Base-by-base conservation (phyloP, 1,140 invertebrate genomes). In the Oppia nitens region DNA sequence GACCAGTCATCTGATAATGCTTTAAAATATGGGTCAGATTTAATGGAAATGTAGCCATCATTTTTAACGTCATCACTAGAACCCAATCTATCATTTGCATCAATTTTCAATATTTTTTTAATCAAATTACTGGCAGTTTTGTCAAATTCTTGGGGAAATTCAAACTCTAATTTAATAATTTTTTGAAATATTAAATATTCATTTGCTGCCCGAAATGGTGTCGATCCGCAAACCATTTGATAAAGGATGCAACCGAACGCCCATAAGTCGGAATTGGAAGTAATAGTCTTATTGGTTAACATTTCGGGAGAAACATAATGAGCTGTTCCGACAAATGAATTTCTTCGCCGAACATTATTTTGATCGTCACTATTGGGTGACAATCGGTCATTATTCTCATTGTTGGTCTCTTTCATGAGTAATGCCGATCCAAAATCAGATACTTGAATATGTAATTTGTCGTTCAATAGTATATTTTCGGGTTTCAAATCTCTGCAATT, bases 251-350 rank as follows among this genome's bases (percentile, higher is more conserved):
- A 98, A 3, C 93, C 96, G 27, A 96, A 75, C 0, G 94, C 94
- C 95, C 95, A 98, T n/a, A 98, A 74, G 74, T 98, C 95, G 4
- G 87, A 73, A 69, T 71, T 73, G 60, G 66, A 69, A 23, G 82
- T 83, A 24, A 84, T 81, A 1, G 77, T 78, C 65, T 86, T 83
- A 68, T 88, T 83, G 28, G 83, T 83, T 2, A 98, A 73, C 17
- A 98, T 76, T 73, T 98, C 95, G 4, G 95, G 95, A 49, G 91
- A 94, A 0, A 98, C 92, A 73, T 98, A 99, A 70, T 98, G 93
- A 0, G 95, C 93, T 17, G 95, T 98, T n/a, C 95, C 67, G 17
- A 68, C 67, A 61, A 68, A 68, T 47, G 67, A 68, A 57, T 65
- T 64, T 23, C 60, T 62, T 53, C 47, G 29, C 2, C 40, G 3